Evolutionary conservation across 2,113 vertebrate species (phyloP).

Genomic region (Melozone crissalis): DNA sequence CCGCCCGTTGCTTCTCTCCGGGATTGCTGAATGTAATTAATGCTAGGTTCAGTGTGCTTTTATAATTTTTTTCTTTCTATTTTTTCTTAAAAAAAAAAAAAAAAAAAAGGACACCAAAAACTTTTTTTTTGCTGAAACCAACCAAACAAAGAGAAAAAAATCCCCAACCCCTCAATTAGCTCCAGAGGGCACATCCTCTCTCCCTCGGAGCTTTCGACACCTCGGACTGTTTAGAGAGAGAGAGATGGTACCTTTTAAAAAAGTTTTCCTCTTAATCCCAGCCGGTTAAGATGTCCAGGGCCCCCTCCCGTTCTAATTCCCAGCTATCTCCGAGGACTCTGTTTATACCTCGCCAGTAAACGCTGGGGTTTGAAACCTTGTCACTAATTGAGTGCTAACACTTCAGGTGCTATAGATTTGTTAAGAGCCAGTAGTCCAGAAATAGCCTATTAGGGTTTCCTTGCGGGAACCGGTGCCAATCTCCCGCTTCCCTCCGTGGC

Average conservation of each 20-base stretch:
- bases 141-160: not conserved
- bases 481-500: not conserved
- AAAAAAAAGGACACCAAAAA: no score
- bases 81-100: not conserved
- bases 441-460: conserved; percentile 69
- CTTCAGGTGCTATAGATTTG: conserved; percentile 73
- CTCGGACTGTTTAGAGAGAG: conserved; percentile 17
- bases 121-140: not conserved
- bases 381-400: conserved; percentile 73
- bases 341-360: conserved; percentile 69
- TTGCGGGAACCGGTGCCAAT: conserved; percentile 29
- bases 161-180: not conserved
- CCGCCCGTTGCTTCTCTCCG: not conserved
- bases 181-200: conserved; percentile 5
- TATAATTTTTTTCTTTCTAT: accelerated
- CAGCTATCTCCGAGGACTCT: conserved; percentile 60
- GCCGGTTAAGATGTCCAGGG: not conserved
- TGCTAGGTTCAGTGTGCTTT: not conserved
- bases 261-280: conserved; percentile 54
- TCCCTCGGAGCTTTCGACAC: conserved; percentile 50
- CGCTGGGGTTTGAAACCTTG: conserved; percentile 56
- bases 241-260: conserved; percentile 41
- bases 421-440: conserved; percentile 71
- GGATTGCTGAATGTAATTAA: not conserved
- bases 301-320: conserved; percentile 29